Percentiles rank a stretch among this genome's conserved stretches.
phyloP scores from a whole-genome alignment of 2,113 vertebrate genomes.

The Emydura subglobosa region DNA sequence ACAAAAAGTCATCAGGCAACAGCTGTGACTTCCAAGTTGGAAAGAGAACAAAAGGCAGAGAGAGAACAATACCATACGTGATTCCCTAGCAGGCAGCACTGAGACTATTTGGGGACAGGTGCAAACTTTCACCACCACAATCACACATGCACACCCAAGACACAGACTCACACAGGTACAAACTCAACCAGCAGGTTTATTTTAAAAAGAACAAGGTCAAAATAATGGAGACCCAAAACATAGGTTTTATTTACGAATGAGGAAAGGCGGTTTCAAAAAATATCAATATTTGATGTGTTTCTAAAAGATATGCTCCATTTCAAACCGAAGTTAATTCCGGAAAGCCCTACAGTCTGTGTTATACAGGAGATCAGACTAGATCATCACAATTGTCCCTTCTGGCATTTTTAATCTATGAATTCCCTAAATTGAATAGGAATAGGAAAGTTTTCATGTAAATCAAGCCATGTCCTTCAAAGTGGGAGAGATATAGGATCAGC shows the following conservation, averaged over 20 bases:
- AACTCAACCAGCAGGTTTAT: neutral
- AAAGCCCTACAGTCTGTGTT: neutral
- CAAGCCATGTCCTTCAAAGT: neutral
- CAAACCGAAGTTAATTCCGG: neutral
- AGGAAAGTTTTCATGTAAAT: neutral
- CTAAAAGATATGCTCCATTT: neutral
- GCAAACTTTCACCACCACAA: neutral
- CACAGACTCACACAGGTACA: neutral
- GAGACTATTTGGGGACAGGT: neutral
- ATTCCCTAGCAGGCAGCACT: neutral
- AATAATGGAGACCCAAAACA: neutral
- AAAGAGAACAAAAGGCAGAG: conserved; percentile 21
- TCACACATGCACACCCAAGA: neutral
- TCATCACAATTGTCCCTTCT: neutral
- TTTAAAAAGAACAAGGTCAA: neutral
- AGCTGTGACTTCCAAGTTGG: conserved; percentile 10
- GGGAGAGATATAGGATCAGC: neutral
- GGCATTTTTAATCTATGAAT: neutral
- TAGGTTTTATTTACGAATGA: neutral
- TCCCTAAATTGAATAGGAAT: neutral
- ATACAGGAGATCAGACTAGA: neutral
- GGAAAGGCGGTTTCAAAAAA: neutral
- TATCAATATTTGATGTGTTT: neutral
- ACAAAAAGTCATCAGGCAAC: conserved; percentile 4
- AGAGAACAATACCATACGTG: neutral